These are phyloP conservation scores for Nesogale talazaci DNA, from an alignment of 2,113 vertebrate species.

Conservation along the genomic window DNA sequence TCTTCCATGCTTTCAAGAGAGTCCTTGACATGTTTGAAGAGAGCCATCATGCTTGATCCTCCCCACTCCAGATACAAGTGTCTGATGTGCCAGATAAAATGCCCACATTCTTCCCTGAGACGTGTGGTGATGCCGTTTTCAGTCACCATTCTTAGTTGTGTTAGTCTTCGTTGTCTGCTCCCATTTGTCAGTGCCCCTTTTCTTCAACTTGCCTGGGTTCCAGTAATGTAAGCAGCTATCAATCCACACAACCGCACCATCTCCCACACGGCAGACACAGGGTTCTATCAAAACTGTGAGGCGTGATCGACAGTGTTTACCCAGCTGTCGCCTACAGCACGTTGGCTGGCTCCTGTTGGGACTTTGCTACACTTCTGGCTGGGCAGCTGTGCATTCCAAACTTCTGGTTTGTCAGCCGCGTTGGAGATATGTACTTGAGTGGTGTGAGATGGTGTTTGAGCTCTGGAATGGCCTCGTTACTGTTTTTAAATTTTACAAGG, in stretches of 20 bases:
- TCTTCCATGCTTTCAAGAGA: background rate
- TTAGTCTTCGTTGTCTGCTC: background rate
- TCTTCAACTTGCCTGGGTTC: background rate
- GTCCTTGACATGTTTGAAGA: background rate
- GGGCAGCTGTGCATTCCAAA: slow-evolving; percentile 67
- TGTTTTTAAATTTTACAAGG: background rate
- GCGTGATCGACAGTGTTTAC: slow-evolving; percentile 76
- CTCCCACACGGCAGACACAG: background rate
- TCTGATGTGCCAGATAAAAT: background rate
- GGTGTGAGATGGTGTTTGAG: background rate
- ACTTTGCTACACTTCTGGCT: slow-evolving; percentile 29
- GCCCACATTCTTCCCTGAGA: background rate
- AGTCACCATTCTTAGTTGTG: background rate
- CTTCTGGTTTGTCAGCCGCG: slow-evolving; percentile 58
- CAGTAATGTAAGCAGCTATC: slow-evolving; percentile 52
- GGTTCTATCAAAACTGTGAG: slow-evolving; percentile 68
- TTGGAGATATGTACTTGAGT: background rate
- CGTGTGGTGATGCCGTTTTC: background rate
- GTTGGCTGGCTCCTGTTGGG: slow-evolving; percentile 66
- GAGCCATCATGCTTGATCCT: background rate
- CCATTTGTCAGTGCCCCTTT: background rate
- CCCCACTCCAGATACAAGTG: background rate
- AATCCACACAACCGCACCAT: background rate
- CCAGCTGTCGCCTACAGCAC: slow-evolving; percentile 67
- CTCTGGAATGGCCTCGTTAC: background rate